These are phyloP conservation scores for Rugalucina vietnamica DNA, from an alignment of 2,888 invertebrate species.

Conservation along the genomic window DNA sequence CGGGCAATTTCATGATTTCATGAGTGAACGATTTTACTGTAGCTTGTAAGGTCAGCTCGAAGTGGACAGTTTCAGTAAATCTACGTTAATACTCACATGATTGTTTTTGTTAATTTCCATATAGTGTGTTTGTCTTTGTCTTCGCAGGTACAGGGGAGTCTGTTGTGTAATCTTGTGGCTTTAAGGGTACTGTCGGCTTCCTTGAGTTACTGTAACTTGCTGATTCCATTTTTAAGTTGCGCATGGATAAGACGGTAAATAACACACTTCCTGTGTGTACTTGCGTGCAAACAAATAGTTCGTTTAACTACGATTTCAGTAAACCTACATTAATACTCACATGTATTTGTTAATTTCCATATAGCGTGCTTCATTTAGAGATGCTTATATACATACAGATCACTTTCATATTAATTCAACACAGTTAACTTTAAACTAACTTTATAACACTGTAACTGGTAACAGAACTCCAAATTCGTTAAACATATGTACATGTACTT, in stretches of 20 bases:
- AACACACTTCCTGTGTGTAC: conserved; percentile 10
- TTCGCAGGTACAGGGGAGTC: neutral
- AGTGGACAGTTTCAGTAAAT: too few relatives aligned
- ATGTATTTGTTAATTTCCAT: neutral
- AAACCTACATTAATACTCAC: conserved; percentile 16
- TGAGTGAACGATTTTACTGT: too few relatives aligned
- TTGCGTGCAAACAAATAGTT: neutral
- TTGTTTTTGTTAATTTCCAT: neutral
- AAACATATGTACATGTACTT: neutral
- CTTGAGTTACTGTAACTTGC: neutral
- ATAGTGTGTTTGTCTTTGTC: neutral
- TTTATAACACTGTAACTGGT: neutral
- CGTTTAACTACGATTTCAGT: conserved; percentile 1
- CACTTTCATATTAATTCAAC: neutral
- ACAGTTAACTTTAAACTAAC: neutral
- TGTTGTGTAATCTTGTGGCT: neutral
- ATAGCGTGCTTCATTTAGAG: neutral
- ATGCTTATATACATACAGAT: neutral
- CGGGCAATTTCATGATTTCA: too few relatives aligned
- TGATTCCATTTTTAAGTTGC: neutral
- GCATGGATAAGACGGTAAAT: neutral
- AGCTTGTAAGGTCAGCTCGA: too few relatives aligned
- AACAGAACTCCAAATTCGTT: neutral
- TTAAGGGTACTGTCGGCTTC: neutral
- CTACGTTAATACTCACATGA: conserved; percentile 13